Evolutionary conservation across 2,797 vertebrate species (phyloP).

Genomic region (Coluber constrictor): DNA sequence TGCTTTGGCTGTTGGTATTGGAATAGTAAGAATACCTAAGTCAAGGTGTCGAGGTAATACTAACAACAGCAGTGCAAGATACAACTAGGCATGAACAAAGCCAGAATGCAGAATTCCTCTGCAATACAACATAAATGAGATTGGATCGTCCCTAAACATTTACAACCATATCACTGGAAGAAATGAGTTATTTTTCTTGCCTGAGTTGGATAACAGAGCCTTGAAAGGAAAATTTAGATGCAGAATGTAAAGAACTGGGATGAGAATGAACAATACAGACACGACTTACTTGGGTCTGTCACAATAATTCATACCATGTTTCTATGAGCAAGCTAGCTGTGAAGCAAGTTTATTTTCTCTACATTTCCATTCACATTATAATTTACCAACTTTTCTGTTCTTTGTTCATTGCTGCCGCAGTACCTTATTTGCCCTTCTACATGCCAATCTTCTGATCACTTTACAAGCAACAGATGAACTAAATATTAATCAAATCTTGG

Average conservation of each 20-base stretch:
- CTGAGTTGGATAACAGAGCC: background rate
- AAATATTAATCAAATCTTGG: background rate
- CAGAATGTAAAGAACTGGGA: background rate
- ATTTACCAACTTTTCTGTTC: background rate
- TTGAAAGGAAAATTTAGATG: background rate
- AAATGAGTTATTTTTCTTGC: background rate
- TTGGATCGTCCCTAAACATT: background rate
- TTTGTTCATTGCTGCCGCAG: background rate
- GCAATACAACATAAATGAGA: background rate
- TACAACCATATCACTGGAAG: background rate
- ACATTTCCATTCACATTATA: background rate
- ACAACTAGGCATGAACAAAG: background rate
- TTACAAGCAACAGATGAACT: slow-evolving; percentile 12
- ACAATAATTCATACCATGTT: background rate
- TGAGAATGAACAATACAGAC: background rate
- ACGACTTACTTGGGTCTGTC: background rate
- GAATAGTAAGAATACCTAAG: background rate
- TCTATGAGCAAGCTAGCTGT: background rate
- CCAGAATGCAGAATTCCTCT: background rate
- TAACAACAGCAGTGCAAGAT: background rate
- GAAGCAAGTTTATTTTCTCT: background rate
- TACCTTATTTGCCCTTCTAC: background rate
- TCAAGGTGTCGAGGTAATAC: background rate
- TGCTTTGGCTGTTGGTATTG: background rate
- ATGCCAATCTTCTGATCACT: slow-evolving; percentile 6